Conservation (phyloP, 2,797 vertebrate genomes). For the Anableps anableps region DNA sequence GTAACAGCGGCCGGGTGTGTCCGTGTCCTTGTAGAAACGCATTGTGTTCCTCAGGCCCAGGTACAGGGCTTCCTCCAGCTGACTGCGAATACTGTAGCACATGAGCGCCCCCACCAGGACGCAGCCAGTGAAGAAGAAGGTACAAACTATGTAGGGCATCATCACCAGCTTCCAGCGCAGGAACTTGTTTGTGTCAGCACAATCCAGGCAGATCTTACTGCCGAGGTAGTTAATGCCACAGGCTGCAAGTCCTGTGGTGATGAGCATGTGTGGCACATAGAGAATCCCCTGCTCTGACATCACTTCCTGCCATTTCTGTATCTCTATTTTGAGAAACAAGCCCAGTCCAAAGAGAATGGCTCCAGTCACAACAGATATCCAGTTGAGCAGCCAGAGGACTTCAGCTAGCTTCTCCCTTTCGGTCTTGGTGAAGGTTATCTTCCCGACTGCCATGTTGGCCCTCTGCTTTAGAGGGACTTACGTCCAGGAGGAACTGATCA, state of each 20-base stretch:
- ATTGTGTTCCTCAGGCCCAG: constrained; percentile 85
- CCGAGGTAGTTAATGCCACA: constrained; percentile 90
- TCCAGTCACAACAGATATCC: constrained; percentile 88
- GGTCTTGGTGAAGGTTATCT: constrained; percentile 87
- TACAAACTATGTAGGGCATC: constrained; percentile 88
- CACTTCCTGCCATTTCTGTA: constrained; percentile 85
- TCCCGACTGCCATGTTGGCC: constrained; percentile 85
- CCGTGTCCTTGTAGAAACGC: constrained; percentile 89
- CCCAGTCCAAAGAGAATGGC: constrained; percentile 87
- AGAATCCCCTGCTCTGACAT: constrained; percentile 85
- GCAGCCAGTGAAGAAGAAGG: constrained; percentile 88
- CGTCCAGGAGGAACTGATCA: constrained; percentile 21
- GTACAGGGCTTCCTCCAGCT: constrained; percentile 86
- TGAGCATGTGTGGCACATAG: constrained; percentile 86
- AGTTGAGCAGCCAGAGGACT: constrained; percentile 90
- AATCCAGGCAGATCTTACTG: constrained; percentile 90
- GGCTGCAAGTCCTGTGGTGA: constrained; percentile 84
- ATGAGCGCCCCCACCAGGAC: constrained; percentile 86
- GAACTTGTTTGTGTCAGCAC: constrained; percentile 85
- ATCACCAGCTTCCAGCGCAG: constrained; percentile 89
- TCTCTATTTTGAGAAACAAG: constrained; percentile 87
- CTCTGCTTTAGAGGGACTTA: background rate
- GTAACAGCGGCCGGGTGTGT: constrained; percentile 87
- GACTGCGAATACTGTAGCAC: constrained; percentile 84
- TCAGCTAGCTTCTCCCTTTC: constrained; percentile 86